Conservation (phyloP, 2,113 vertebrate species). For the Emydocephalus ijimae region DNA sequence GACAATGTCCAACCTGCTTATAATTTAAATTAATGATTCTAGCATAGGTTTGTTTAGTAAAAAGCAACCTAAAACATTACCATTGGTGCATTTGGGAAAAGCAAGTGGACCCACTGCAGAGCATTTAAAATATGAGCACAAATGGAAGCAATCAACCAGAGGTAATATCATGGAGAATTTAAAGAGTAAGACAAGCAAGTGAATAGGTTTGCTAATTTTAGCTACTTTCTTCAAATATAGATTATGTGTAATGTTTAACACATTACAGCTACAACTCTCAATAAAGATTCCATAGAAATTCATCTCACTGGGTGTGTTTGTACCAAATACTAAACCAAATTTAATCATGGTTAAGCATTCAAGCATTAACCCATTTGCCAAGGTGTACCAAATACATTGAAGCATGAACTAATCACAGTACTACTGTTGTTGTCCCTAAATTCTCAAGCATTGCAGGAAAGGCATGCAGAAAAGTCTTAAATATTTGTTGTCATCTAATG, state of each 20-base stretch:
- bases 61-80: background rate
- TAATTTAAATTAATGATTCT: background rate
- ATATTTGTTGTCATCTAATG: background rate
- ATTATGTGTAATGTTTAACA: constrained; percentile 14
- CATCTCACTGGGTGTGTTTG: background rate
- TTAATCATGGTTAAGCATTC: background rate
- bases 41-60: background rate
- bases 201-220: constrained; percentile 26
- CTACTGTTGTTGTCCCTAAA: background rate
- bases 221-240: background rate
- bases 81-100: background rate
- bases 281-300: background rate
- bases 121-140: background rate
- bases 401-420: background rate
- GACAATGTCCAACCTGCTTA: background rate
- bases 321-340: background rate
- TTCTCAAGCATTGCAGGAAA: background rate
- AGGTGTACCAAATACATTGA: background rate
- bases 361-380: background rate
- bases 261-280: background rate
- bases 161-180: background rate
- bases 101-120: constrained; percentile 21
- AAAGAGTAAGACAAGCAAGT: background rate
- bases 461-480: background rate
- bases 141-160: background rate